Conservation (phyloP, 2,888 invertebrate species). For the Tethea ocularis region DNA sequence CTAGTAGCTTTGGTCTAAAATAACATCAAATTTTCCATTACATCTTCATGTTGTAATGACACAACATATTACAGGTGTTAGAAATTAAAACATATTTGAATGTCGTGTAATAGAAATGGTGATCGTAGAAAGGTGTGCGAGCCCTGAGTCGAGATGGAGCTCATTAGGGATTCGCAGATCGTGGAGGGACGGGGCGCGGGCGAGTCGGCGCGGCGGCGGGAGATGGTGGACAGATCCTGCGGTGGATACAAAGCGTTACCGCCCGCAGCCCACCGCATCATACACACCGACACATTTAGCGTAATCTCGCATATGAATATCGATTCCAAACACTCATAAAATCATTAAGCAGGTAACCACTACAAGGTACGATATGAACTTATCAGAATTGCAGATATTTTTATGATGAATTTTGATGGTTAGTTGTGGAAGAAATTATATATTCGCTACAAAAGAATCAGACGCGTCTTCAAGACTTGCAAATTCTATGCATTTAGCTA, state of each 20-base stretch:
- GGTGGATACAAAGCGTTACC: constrained; percentile 29
- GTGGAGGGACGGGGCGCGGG: constrained; percentile 22
- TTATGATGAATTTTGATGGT: not conserved
- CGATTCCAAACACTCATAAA: constrained; percentile 30
- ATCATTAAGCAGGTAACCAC: constrained; percentile 34
- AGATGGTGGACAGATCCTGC: constrained; percentile 29
- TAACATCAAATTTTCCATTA: too few relatives aligned
- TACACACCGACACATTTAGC: constrained; percentile 36
- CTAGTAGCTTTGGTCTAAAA: too few relatives aligned
- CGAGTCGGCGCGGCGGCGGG: constrained; percentile 38
- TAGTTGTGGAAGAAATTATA: too few relatives aligned
- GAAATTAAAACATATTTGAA: too few relatives aligned
- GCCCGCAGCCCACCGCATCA: constrained; percentile 32
- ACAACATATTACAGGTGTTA: too few relatives aligned
- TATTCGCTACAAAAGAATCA: too few relatives aligned
- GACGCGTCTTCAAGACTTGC: too few relatives aligned
- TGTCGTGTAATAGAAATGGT: not conserved
- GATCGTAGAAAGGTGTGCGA: constrained; percentile 26
- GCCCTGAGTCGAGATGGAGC: constrained; percentile 48
- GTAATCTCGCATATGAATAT: constrained; percentile 22
- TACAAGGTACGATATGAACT: constrained; percentile 21
- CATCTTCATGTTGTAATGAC: too few relatives aligned
- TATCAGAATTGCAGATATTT: not conserved
- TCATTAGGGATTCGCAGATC: constrained; percentile 64
- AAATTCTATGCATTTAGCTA: too few relatives aligned